A percentile compares a stretch with the other conserved stretches of the same genome.
phyloP scores from a whole-genome alignment of 1,140 invertebrate species.

The Drosophila nikananu region DNA sequence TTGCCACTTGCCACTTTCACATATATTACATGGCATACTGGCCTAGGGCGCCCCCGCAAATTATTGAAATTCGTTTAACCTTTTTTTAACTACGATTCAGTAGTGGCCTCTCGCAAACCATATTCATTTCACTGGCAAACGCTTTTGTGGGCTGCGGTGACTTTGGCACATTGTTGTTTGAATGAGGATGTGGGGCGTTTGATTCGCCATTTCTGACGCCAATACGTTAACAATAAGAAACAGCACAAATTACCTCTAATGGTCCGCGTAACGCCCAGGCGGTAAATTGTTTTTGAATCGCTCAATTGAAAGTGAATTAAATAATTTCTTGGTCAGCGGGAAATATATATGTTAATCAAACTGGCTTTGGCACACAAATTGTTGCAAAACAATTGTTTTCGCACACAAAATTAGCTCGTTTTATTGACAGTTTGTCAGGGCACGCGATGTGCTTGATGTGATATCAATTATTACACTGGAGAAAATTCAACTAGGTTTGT shows the following conservation, averaged over 20 bases:
- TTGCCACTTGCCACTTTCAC: constrained; percentile 48
- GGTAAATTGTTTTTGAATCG: constrained; percentile 38
- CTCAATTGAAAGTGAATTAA: constrained; percentile 28
- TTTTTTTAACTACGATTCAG: constrained; percentile 51
- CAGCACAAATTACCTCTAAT: constrained; percentile 41
- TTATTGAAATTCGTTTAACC: constrained; percentile 59
- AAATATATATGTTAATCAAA: constrained; percentile 39
- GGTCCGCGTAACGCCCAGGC: constrained; percentile 49
- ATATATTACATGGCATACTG: constrained; percentile 9
- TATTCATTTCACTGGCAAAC: constrained; percentile 43
- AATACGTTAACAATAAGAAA: constrained; percentile 48
- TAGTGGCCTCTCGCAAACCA: constrained; percentile 51
- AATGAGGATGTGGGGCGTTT: constrained; percentile 54
- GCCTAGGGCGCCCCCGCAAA: constrained; percentile 53
- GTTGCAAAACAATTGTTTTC: constrained; percentile 19
- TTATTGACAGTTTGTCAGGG: constrained; percentile 37
- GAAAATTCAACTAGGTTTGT: not conserved
- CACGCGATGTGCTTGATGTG: constrained; percentile 32
- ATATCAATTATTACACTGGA: constrained; percentile 7
- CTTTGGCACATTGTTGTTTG: constrained; percentile 18
- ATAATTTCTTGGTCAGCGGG: constrained; percentile 35
- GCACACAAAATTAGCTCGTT: constrained; percentile 20
- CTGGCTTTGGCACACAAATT: constrained; percentile 31
- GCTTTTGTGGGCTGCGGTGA: constrained; percentile 30
- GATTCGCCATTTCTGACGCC: constrained; percentile 60